A percentile compares a stretch with the other conserved stretches of the same genome.
phyloP scores from a whole-genome alignment of 2,113 vertebrate species.

The Lathamus discolor region DNA sequence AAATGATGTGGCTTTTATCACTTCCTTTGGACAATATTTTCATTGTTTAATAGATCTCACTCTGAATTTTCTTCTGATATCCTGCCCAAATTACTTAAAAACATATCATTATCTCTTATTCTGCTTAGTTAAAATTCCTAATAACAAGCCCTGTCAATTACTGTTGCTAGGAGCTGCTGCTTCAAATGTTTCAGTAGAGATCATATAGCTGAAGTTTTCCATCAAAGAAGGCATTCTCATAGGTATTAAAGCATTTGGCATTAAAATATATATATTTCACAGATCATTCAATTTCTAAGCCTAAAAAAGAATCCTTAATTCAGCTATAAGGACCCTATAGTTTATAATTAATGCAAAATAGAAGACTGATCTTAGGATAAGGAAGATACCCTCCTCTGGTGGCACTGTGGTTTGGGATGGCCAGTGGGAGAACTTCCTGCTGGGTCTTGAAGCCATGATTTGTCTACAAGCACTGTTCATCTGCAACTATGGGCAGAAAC shows the following conservation, averaged over 20 bases:
- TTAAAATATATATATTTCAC: not conserved
- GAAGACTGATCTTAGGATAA: not conserved
- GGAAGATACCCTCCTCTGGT: not conserved
- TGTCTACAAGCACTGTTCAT: not conserved
- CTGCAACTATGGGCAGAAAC: not conserved
- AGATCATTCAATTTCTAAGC: not conserved
- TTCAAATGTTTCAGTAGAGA: slow-evolving; percentile 13
- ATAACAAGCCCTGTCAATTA: slow-evolving; percentile 20
- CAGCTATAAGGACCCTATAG: not conserved
- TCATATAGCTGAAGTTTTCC: not conserved
- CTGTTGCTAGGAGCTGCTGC: slow-evolving; percentile 17
- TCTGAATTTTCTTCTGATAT: slow-evolving; percentile 44
- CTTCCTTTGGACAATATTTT: slow-evolving; percentile 61
- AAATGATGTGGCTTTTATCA: slow-evolving; percentile 48
- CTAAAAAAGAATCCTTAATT: not conserved
- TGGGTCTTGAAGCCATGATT: not conserved
- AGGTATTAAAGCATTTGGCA: not conserved
- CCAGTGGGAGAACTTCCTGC: not conserved
- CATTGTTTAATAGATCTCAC: slow-evolving; percentile 27
- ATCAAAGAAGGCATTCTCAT: not conserved
- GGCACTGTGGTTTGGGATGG: not conserved
- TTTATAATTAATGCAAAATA: not conserved
- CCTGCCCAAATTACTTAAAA: slow-evolving; percentile 37
- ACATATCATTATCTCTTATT: slow-evolving; percentile 40
- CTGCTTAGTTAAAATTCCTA: slow-evolving; percentile 26